Conservation (phyloP, 2,797 vertebrate genomes). For the Typhlichthys subterraneus region DNA sequence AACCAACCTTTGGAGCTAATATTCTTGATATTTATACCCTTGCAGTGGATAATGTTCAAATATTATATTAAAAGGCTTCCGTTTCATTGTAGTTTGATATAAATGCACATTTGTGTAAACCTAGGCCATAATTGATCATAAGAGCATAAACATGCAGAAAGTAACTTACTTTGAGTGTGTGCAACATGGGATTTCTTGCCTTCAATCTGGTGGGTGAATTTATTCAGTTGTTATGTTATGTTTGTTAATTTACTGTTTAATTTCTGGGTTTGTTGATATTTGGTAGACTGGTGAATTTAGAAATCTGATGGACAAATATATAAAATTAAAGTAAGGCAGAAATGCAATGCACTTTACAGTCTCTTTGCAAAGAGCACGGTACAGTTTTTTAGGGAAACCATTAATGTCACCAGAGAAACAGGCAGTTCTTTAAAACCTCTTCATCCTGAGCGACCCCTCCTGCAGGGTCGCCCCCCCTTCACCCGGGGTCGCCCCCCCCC, state of each 20-base stretch:
- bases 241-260: too few relatives aligned
- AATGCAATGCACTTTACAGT: too few relatives aligned
- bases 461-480: too few relatives aligned
- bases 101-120: not conserved
- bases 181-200: not conserved
- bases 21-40: not conserved
- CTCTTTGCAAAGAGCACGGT: too few relatives aligned
- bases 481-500: too few relatives aligned
- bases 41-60: conserved; percentile 1
- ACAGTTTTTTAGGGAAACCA: conserved; percentile 14
- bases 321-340: too few relatives aligned
- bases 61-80: not conserved
- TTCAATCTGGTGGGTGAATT: not conserved
- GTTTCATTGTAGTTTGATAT: not conserved
- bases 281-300: too few relatives aligned
- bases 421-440: conserved; percentile 38
- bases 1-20: conserved; percentile 2
- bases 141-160: too few relatives aligned
- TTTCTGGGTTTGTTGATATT: too few relatives aligned
- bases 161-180: conserved; percentile 9
- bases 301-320: too few relatives aligned
- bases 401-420: conserved; percentile 28
- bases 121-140: not conserved
- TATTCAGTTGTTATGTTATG: too few relatives aligned
- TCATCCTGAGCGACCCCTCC: too few relatives aligned